Conservation (phyloP, 2,888 invertebrate genomes). For the Quadroppia sp. region DNA sequence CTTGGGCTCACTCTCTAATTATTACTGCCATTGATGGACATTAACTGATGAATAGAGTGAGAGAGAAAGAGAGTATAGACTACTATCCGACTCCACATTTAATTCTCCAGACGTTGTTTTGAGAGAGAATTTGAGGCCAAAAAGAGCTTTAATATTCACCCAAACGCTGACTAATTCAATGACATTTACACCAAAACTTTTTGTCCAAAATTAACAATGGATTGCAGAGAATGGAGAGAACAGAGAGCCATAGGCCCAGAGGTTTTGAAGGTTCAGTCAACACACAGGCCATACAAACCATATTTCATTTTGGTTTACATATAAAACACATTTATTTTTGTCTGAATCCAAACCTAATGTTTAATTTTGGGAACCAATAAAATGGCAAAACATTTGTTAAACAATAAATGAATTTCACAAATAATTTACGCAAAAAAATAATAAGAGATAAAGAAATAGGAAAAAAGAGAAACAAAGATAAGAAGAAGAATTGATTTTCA, state of each 20-base stretch:
- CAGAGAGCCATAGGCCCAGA: not conserved
- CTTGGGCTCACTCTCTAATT: slow-evolving; percentile 16
- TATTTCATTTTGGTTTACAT: slow-evolving; percentile 9
- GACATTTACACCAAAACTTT: slow-evolving; percentile 31
- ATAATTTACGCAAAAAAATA: too few relatives aligned
- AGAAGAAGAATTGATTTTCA: not conserved
- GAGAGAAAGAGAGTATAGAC: not conserved
- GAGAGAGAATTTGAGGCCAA: not conserved
- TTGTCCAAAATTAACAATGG: slow-evolving; percentile 30
- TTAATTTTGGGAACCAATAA: not conserved
- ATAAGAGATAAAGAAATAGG: not conserved
- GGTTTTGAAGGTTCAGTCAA: not conserved
- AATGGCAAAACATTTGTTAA: not conserved
- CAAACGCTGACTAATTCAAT: slow-evolving; percentile 32
- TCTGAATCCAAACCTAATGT: not conserved
- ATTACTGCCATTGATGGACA: slow-evolving; percentile 29
- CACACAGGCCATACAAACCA: not conserved
- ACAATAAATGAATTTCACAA: too few relatives aligned
- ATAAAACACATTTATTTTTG: not conserved
- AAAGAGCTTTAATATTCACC: slow-evolving; percentile 32
- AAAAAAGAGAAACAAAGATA: not conserved
- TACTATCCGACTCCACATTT: not conserved
- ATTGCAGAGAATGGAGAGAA: not conserved
- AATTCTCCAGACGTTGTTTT: slow-evolving; percentile 28
- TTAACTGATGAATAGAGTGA: slow-evolving; percentile 26